These are phyloP conservation scores for Chanos chanos DNA, from an alignment of 2,797 vertebrate genomes.

Conservation along the genomic window DNA sequence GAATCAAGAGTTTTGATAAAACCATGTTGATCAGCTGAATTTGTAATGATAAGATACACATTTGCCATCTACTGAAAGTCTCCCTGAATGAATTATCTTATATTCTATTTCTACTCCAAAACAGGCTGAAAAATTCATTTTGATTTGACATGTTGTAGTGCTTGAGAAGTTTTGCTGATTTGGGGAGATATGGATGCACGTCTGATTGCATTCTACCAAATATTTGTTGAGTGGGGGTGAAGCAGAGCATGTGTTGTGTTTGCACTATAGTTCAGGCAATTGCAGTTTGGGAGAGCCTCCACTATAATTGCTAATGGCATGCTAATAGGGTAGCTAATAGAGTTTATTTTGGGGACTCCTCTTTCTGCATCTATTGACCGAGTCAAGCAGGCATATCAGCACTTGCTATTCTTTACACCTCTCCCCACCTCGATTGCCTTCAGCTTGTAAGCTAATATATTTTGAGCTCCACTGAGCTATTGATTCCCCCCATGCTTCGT, in stretches of 20 bases:
- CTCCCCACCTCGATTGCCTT: slow-evolving; percentile 24
- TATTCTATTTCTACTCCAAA: no score
- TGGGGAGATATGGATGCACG: no score
- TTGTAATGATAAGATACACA: background rate
- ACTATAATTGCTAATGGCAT: slow-evolving; percentile 41
- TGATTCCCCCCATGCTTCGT: slow-evolving; percentile 60
- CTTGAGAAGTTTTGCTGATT: no score
- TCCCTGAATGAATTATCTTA: no score
- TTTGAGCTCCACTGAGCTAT: slow-evolving; percentile 74
- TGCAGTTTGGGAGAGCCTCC: slow-evolving; percentile 36
- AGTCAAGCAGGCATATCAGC: slow-evolving; percentile 28
- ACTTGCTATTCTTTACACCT: slow-evolving; percentile 47
- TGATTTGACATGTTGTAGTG: no score
- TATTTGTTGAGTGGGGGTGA: no score
- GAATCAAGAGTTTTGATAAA: slow-evolving; percentile 7
- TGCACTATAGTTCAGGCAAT: slow-evolving; percentile 11
- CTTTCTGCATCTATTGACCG: slow-evolving; percentile 42
- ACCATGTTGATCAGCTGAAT: background rate
- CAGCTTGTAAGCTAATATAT: slow-evolving; percentile 72
- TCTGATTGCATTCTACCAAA: no score
- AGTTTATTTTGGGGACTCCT: slow-evolving; percentile 44
- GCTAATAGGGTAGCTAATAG: slow-evolving; percentile 51
- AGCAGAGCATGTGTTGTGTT: slow-evolving; percentile 11
- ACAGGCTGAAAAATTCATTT: no score
- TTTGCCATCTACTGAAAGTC: no score